Conservation (phyloP, 2,113 vertebrate genomes). For the Lasiurus cinereus region DNA sequence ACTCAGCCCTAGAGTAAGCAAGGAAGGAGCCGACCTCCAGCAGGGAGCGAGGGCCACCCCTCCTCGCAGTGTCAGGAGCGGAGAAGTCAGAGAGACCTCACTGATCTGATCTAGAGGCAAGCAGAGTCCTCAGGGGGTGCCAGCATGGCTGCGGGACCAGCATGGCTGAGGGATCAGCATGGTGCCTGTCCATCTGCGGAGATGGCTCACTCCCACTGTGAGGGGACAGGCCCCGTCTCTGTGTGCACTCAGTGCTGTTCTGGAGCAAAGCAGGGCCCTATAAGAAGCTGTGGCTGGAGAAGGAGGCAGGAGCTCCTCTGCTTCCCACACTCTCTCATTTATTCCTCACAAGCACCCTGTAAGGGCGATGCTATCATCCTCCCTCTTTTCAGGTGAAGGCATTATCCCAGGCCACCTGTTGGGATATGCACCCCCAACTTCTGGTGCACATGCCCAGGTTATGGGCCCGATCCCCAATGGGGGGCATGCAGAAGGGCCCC, state of each 20-base stretch:
- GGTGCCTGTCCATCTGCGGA: not conserved
- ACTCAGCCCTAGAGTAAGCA: not conserved
- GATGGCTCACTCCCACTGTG: not conserved
- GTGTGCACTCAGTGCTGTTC: accelerated
- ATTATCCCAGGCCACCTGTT: not conserved
- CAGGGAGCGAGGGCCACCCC: accelerated
- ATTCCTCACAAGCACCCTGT: not conserved
- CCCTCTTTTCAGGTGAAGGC: not conserved
- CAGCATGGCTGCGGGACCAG: no score
- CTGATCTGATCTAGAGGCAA: not conserved
- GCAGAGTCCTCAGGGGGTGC: not conserved
- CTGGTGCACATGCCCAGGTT: no score
- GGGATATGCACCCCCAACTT: not conserved
- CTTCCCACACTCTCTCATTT: not conserved
- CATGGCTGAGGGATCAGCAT: accelerated
- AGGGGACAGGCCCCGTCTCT: not conserved
- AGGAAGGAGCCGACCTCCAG: not conserved
- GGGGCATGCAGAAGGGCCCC: no score
- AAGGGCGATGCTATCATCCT: accelerated
- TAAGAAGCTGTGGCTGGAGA: not conserved
- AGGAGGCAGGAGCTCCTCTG: not conserved
- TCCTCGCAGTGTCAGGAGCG: not conserved
- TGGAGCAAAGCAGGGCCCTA: not conserved
- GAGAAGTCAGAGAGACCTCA: not conserved
- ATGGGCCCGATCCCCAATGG: no score